Evolutionary conservation across 1,140 invertebrate species (phyloP), one percentile per base, ranked within the genome.

Genomic region (Neodiprion lecontei): DNA sequence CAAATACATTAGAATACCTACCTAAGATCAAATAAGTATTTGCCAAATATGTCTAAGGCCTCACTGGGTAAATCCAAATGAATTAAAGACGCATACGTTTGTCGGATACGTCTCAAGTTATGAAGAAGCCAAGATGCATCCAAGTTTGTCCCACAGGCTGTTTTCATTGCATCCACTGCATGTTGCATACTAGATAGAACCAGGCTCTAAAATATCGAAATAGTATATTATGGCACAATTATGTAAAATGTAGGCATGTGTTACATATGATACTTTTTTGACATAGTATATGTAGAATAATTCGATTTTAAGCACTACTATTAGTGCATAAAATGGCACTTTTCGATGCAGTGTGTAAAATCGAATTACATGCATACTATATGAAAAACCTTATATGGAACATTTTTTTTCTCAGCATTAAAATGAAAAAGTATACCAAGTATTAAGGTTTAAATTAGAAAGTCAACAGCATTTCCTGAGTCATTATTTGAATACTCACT

Each of bases 21-120:
- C 91, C 90, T 89, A 79, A 98, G 92, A 87, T 98, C 95, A 86
- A 97, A 94, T 73, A 97, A 93, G 17, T 98, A 91, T 72, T 92
- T 92, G 78, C 94, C 94, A 49, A 98, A 91, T 69, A 96, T 92
- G 80, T 95, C 94, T 53, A 97, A 87, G 4, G 95, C 93, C 76
- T 96, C 95, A 47, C 91, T 92, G 0, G 95, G 95, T 67, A 96
- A 88, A 87, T 97, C 96, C 67, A 96, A 86, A 69, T 91, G 89
- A 75, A 95, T 93, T 1, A 95, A 84, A 2, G 92, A 91, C 47
- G 90, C 89, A 80, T 95, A 95, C 72, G 93, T 91, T 48, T 92
- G 90, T 75, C 93, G 86, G 1, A 96, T 91, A 80, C 92, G 92
- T 77, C 93, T 90, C 14, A 97, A 89, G 84, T 94, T 95, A 82